Evolutionary conservation across 2,113 vertebrate genomes (phyloP).

Genomic region (Nibea albiflora): DNA sequence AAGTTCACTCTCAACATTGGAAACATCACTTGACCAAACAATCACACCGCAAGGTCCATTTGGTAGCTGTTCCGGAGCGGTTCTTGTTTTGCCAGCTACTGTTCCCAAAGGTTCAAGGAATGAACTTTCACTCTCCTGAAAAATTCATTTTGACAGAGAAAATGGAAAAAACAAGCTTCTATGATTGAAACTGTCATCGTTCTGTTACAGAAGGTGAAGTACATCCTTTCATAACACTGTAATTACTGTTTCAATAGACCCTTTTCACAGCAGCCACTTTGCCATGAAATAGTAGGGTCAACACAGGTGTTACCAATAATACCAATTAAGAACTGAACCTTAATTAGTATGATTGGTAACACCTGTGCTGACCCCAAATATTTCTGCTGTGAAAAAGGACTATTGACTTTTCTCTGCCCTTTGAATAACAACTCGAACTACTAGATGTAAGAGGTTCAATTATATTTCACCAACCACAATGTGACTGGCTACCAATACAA

Average conservation of each 20-base stretch:
- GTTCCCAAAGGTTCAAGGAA: neutral
- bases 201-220: neutral
- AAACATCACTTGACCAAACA: neutral
- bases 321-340: too few relatives aligned
- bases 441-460: neutral
- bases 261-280: too few relatives aligned
- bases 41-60: neutral
- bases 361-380: too few relatives aligned
- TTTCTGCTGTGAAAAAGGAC: too few relatives aligned
- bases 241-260: neutral
- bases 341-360: too few relatives aligned
- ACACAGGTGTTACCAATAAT: too few relatives aligned
- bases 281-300: too few relatives aligned
- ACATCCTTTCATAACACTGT: neutral
- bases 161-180: neutral
- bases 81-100: neutral
- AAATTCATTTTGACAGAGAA: neutral
- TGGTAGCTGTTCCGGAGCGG: neutral
- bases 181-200: neutral
- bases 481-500: neutral
- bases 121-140: neutral
- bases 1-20: neutral
- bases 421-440: neutral
- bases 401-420: neutral
- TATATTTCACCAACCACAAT: neutral